Evolutionary conservation across 2,797 vertebrate genomes (phyloP).

Genomic region (Pseudopleuronectes americanus): DNA sequence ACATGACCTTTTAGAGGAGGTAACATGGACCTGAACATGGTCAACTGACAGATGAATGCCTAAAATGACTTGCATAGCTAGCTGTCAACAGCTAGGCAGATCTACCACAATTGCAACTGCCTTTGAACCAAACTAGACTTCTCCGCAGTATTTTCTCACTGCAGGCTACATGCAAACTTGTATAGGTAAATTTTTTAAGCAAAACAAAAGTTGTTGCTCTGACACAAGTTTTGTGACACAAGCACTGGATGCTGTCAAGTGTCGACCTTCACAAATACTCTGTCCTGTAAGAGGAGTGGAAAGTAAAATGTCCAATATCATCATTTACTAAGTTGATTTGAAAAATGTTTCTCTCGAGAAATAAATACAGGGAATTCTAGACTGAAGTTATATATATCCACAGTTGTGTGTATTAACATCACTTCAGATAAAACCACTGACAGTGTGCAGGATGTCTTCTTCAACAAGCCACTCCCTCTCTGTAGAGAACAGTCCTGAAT

Average conservation of each 20-base stretch:
- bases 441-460: slow-evolving; percentile 50
- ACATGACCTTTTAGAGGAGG: no score
- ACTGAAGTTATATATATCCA: background rate
- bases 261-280: no score
- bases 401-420: slow-evolving; percentile 3
- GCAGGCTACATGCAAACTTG: background rate
- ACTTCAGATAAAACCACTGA: slow-evolving; percentile 17
- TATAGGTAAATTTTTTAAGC: background rate
- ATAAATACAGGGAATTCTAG: background rate
- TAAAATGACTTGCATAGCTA: background rate
- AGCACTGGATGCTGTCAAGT: background rate
- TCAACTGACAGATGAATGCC: background rate
- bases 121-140: background rate
- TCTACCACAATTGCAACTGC: background rate
- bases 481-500: slow-evolving; percentile 65
- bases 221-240: background rate
- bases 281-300: no score
- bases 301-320: slow-evolving; percentile 3
- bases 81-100: background rate
- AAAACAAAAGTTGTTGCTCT: background rate
- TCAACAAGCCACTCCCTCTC: slow-evolving; percentile 59
- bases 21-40: no score
- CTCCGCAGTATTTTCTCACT: background rate
- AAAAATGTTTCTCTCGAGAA: background rate
- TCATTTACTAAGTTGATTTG: background rate